These are phyloP conservation scores for Equus quagga DNA, from an alignment of 2,113 vertebrate genomes.

Conservation along the genomic window DNA sequence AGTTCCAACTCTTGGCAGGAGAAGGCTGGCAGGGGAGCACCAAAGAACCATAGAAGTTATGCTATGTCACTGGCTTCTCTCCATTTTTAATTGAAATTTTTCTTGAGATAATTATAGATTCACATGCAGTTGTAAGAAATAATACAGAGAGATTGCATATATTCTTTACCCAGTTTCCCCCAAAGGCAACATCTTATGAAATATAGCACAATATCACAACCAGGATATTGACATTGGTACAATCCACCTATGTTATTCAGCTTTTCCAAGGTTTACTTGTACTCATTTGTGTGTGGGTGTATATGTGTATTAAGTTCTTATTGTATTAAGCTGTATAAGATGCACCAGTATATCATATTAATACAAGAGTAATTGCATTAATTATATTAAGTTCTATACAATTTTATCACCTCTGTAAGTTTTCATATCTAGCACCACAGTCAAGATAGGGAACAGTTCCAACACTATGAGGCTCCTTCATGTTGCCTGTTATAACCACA, in stretches of 20 bases:
- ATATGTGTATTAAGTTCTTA: background rate
- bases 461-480: background rate
- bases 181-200: background rate
- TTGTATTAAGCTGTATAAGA: background rate
- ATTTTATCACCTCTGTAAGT: background rate
- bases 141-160: background rate
- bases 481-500: background rate
- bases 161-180: background rate
- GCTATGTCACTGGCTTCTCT: background rate
- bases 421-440: background rate
- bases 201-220: background rate
- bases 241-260: background rate
- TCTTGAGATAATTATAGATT: background rate
- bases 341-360: background rate
- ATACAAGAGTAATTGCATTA: background rate
- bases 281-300: background rate
- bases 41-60: background rate
- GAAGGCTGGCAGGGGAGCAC: background rate
- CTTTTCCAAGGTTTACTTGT: background rate
- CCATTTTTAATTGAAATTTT: background rate
- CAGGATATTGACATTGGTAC: background rate
- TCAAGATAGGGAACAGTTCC: background rate
- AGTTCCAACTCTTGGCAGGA: background rate
- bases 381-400: background rate
- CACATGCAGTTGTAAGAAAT: background rate